These are phyloP conservation scores for Diaperis boleti DNA, from an alignment of 2,888 invertebrate genomes.

Conservation along the genomic window DNA sequence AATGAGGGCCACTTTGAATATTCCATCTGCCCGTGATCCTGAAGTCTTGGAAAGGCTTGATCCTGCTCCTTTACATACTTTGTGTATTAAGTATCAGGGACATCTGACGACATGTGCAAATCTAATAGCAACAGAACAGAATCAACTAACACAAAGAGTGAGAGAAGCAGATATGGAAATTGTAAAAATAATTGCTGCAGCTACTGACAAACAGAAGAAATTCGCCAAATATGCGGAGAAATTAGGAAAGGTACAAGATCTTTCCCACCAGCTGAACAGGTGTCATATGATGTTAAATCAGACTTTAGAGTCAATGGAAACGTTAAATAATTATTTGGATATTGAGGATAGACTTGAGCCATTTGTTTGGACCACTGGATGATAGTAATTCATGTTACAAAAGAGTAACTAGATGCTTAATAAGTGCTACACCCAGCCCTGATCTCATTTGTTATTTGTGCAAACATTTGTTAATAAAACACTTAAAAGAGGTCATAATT, in stretches of 20 bases:
- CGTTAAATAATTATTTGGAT: slow-evolving; percentile 85
- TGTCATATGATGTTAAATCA: slow-evolving; percentile 87
- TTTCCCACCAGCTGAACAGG: slow-evolving; percentile 84
- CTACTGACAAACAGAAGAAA: slow-evolving; percentile 85
- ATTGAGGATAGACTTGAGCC: slow-evolving; percentile 87
- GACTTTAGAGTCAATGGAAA: slow-evolving; percentile 87
- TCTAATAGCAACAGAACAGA: slow-evolving; percentile 84
- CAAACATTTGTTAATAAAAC: no score
- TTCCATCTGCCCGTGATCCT: slow-evolving; percentile 87
- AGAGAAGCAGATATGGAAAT: slow-evolving; percentile 84
- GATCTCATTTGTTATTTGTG: slow-evolving; percentile 18
- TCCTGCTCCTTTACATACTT: slow-evolving; percentile 73
- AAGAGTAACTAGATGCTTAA: neutral
- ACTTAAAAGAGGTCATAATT: no score
- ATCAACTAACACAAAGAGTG: slow-evolving; percentile 78
- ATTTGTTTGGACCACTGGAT: slow-evolving; percentile 88
- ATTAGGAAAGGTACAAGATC: slow-evolving; percentile 83
- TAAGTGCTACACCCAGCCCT: neutral
- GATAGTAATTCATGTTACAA: no score
- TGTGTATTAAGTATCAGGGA: slow-evolving; percentile 86
- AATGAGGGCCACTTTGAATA: slow-evolving; percentile 87
- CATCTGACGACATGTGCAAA: slow-evolving; percentile 87
- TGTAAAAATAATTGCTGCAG: slow-evolving; percentile 74
- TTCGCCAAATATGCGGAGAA: slow-evolving; percentile 90
- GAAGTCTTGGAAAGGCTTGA: slow-evolving; percentile 86